Evolutionary conservation across 1,140 invertebrate species (phyloP).

Genomic region (Drosophila teissieri): DNA sequence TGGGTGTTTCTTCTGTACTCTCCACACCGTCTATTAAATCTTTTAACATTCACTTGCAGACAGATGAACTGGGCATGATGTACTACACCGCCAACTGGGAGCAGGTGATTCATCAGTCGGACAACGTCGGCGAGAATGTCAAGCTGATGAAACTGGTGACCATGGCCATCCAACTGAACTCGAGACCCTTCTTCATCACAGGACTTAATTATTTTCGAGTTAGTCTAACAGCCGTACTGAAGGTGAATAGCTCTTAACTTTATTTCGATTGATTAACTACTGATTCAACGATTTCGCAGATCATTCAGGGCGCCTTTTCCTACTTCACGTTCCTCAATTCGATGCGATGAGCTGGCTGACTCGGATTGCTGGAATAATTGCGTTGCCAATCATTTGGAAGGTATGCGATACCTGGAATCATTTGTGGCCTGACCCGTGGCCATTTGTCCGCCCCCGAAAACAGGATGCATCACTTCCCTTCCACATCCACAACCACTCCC

Average conservation of each 20-base stretch:
- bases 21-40: not conserved
- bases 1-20: not conserved
- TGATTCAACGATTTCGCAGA: slow-evolving; percentile 32
- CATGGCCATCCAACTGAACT: slow-evolving; percentile 68
- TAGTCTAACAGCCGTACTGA: slow-evolving; percentile 57
- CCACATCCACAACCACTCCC: not conserved
- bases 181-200: slow-evolving; percentile 56
- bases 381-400: slow-evolving; percentile 34
- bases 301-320: slow-evolving; percentile 69
- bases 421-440: slow-evolving; percentile 38
- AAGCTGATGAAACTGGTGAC: slow-evolving; percentile 64
- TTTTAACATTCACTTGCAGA: slow-evolving; percentile 31
- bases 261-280: not conserved
- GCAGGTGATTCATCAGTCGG: slow-evolving; percentile 55
- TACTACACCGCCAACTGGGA: slow-evolving; percentile 71
- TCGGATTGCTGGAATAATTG: slow-evolving; percentile 20
- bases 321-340: slow-evolving; percentile 71
- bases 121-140: slow-evolving; percentile 51
- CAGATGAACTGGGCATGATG: slow-evolving; percentile 54
- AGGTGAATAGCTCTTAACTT: slow-evolving; percentile 23
- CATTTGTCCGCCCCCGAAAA: slow-evolving; percentile 30
- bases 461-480: slow-evolving; percentile 1
- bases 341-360: slow-evolving; percentile 40
- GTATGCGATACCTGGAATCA: slow-evolving; percentile 29
- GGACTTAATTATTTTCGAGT: slow-evolving; percentile 71